These are phyloP conservation scores for Lobophora halterata DNA, from an alignment of 2,888 invertebrate genomes.

Conservation along the genomic window DNA sequence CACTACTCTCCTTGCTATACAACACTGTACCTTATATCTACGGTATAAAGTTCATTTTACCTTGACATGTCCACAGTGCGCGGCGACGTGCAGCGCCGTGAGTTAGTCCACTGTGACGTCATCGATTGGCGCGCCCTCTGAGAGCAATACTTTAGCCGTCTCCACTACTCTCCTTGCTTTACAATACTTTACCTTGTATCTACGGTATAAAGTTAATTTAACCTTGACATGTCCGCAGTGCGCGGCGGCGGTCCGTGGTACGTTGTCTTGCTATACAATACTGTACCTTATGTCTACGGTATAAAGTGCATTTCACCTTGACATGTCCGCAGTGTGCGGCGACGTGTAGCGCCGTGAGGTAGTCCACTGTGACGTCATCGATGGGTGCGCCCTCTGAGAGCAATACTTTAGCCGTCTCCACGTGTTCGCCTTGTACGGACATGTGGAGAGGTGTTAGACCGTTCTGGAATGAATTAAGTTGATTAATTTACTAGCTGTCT, in stretches of 20 bases:
- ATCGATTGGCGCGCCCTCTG: slow-evolving; percentile 98
- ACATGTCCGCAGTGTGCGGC: slow-evolving; percentile 97
- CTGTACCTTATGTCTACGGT: background rate
- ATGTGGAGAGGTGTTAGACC: slow-evolving; percentile 98
- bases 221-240: no score
- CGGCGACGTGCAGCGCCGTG: slow-evolving; percentile 97
- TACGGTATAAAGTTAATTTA: no score
- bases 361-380: slow-evolving; percentile 99
- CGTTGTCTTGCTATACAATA: no score
- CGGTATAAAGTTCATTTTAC: slow-evolving; percentile 36
- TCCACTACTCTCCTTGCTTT: slow-evolving; percentile 99
- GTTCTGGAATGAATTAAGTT: slow-evolving; percentile 84
- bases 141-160: slow-evolving; percentile 94
- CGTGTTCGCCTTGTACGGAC: slow-evolving; percentile 99
- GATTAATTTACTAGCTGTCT: no score
- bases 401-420: slow-evolving; percentile 95
- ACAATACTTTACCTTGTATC: no score
- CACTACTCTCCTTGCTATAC: no score
- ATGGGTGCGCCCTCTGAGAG: slow-evolving; percentile 97
- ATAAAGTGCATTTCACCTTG: slow-evolving; percentile 50
- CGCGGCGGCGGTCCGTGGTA: no score
- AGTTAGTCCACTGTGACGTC: slow-evolving; percentile 99
- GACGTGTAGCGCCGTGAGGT: slow-evolving; percentile 97
- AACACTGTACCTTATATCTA: slow-evolving; percentile 1
- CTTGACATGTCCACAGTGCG: slow-evolving; percentile 94